These are phyloP conservation scores for Thamnophis sirtalis DNA, from an alignment of 2,113 vertebrate species.

Conservation along the genomic window DNA sequence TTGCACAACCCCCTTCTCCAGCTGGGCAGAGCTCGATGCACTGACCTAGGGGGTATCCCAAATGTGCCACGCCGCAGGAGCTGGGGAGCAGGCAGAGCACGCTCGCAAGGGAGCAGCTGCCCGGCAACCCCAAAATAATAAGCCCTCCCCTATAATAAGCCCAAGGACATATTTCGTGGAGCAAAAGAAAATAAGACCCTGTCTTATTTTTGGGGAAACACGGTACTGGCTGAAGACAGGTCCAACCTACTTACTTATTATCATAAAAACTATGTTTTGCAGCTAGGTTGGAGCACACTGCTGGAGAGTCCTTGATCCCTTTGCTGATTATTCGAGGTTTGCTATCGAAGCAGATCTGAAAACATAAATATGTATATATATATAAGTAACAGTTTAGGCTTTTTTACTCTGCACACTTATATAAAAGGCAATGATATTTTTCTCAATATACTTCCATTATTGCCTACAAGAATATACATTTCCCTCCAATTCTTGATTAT, in stretches of 20 bases:
- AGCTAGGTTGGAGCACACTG: constrained; percentile 82
- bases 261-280: constrained; percentile 84
- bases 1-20: too few relatives aligned
- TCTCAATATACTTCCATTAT: not conserved
- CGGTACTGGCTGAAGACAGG: constrained; percentile 13
- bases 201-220: too few relatives aligned
- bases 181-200: too few relatives aligned
- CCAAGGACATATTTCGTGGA: too few relatives aligned
- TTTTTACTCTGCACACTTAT: not conserved
- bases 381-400: not conserved
- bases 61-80: too few relatives aligned
- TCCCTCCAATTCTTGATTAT: not conserved
- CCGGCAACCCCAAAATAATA: too few relatives aligned
- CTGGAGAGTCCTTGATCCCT: constrained; percentile 77
- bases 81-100: too few relatives aligned
- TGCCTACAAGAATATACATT: not conserved
- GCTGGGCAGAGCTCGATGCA: too few relatives aligned
- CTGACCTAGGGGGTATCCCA: too few relatives aligned
- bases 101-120: too few relatives aligned
- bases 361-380: constrained; percentile 24
- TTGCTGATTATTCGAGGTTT: constrained; percentile 92
- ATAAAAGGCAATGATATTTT: not conserved
- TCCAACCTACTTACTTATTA: constrained; percentile 81
- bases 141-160: too few relatives aligned
- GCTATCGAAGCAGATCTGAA: constrained; percentile 88